Evolutionary conservation across 2,888 invertebrate genomes (phyloP), one percentile per base, ranked within the genome.

Genomic region (Dicycla oo): DNA sequence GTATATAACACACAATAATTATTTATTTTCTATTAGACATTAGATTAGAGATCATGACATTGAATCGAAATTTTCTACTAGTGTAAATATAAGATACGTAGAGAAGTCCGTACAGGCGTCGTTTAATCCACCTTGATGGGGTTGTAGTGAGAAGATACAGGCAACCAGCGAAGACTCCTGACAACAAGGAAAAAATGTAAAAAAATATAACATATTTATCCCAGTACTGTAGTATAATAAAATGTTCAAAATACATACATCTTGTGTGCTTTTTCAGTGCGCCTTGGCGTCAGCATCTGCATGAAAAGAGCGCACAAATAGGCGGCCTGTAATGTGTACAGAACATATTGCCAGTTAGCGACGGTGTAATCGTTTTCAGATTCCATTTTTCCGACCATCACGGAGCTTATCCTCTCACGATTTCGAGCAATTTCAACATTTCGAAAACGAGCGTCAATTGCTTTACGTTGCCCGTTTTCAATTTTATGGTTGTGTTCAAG

Each of bases 241-340:
- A 58, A n/a, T 11, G 8, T 6, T 18, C 3, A 8, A 34, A 57
- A 72, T 76, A 79, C 71, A 7, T 84, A 84, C 91, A 84, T 87
- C 38, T 78, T 75, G 70, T 89, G 86, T 51, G 79, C 68, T 70
- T 87, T 90, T 66, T 78, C 81, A n/a, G 79, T 69, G 34, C 26
- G 75, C 51, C 86, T 90, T 74, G 89, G 87, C 34, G 87, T 83
- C 69, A 91, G 62, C 80, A 91, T 81, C 71, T 94, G 92, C 70
- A 89, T 79, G 51, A 94, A 69, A 8, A 95, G 78, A 8, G 91
- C 87, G 75, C 91, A 89, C 38, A 95, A 71, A 77, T 95, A 95
- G 57, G 93, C 88, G 18, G 86, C 93, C 88, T 95, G 95, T 65
- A 95, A 58, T 20, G 91, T 89, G 78, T 93, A 94, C 62, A 95